These are phyloP conservation scores for Anableps anableps DNA, from an alignment of 2,797 vertebrate species.

Conservation along the genomic window DNA sequence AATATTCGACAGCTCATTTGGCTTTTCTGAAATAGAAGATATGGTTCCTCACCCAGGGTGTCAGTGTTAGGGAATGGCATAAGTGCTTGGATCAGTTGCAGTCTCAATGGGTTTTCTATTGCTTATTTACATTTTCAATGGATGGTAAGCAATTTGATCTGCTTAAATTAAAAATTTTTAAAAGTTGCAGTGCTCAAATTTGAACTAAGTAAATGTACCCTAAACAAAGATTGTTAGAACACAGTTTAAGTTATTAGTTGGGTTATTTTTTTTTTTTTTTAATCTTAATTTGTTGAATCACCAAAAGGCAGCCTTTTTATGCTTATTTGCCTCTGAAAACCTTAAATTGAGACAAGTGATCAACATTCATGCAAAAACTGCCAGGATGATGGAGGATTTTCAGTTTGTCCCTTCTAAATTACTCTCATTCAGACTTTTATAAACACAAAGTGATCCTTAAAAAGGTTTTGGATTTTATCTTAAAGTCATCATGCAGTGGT, in stretches of 20 bases:
- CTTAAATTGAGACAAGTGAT: not conserved
- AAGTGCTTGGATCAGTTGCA: not conserved
- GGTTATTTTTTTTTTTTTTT: too few relatives aligned
- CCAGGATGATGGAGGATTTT: not conserved
- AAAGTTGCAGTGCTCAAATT: too few relatives aligned
- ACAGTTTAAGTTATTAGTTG: too few relatives aligned
- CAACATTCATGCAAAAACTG: not conserved
- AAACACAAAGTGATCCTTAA: conserved; percentile 24
- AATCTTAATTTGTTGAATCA: too few relatives aligned
- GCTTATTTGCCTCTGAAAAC: not conserved
- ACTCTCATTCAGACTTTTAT: conserved; percentile 11
- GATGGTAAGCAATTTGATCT: too few relatives aligned
- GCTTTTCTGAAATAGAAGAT: not conserved
- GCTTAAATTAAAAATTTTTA: too few relatives aligned
- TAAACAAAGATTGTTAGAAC: too few relatives aligned
- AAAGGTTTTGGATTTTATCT: conserved; percentile 36
- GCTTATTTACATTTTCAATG: too few relatives aligned
- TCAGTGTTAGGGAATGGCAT: not conserved
- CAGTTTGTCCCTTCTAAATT: conserved; percentile 9
- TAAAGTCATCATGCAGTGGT: conserved; percentile 13
- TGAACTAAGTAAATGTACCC: too few relatives aligned
- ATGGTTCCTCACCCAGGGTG: not conserved
- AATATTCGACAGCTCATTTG: not conserved
- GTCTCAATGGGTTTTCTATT: not conserved
- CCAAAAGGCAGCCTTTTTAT: too few relatives aligned